A percentile compares a stretch with the other conserved stretches of the same genome.
Conservation (phyloP, 2,888 invertebrate genomes). For the Julus scanicus region DNA sequence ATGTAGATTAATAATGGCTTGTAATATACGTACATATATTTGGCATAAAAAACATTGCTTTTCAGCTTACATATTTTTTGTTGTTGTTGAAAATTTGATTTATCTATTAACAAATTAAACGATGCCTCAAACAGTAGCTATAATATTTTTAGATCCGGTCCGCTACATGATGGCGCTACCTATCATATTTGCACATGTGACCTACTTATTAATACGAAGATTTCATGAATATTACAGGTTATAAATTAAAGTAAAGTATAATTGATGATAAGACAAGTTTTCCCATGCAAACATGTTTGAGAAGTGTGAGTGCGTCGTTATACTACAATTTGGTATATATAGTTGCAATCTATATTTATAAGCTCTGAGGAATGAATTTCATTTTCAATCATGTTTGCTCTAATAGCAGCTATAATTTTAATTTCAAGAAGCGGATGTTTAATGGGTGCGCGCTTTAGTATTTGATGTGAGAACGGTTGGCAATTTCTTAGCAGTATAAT, state of each 20-base stretch:
- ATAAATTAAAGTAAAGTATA: neutral
- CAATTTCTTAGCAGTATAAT: neutral
- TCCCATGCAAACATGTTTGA: neutral
- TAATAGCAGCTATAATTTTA: constrained; percentile 11
- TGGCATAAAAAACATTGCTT: too few relatives aligned
- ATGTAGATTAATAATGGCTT: too few relatives aligned
- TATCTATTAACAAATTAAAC: too few relatives aligned
- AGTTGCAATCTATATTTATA: neutral
- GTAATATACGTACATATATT: too few relatives aligned
- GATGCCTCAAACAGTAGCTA: too few relatives aligned
- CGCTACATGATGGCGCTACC: too few relatives aligned
- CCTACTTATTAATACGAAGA: neutral
- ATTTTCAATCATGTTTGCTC: neutral
- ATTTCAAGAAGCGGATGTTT: neutral
- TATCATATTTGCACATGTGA: too few relatives aligned
- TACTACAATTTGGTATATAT: neutral
- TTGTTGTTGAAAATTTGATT: too few relatives aligned
- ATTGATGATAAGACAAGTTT: neutral
- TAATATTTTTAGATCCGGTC: too few relatives aligned
- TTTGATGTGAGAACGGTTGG: neutral
- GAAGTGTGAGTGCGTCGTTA: neutral
- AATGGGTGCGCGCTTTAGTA: neutral
- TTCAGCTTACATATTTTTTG: too few relatives aligned
- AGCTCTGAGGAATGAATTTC: neutral
- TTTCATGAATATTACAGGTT: neutral